Conservation (phyloP, 1,140 invertebrate species). For the Parasteatoda tepidariorum region DNA sequence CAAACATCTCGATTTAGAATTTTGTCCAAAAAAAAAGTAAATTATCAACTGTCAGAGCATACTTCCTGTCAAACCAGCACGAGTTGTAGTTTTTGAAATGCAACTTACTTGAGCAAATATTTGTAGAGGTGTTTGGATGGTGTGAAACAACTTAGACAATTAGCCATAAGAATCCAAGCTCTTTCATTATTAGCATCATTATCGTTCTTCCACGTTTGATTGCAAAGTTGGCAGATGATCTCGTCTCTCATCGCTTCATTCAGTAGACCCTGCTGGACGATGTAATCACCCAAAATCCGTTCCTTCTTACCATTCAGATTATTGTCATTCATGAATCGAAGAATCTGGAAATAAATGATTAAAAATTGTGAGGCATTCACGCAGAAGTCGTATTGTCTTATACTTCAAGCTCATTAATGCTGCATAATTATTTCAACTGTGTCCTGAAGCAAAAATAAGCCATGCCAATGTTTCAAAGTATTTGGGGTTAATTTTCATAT, state of each 20-base stretch:
- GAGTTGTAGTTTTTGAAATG: no score
- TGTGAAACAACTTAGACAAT: conserved; percentile 91
- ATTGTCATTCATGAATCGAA: conserved; percentile 89
- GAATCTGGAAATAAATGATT: conserved; percentile 72
- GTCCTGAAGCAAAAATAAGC: no score
- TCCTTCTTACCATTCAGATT: conserved; percentile 80
- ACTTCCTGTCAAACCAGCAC: no score
- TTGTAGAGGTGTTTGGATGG: conserved; percentile 85
- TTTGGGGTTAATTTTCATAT: no score
- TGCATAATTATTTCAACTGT: no score
- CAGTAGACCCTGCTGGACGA: conserved; percentile 90
- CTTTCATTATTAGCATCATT: conserved; percentile 79
- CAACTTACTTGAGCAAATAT: conserved; percentile 86
- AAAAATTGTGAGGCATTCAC: no score
- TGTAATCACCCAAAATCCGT: conserved; percentile 90
- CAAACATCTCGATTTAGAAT: no score
- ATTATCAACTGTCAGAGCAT: no score
- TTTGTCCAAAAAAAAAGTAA: no score
- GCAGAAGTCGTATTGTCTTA: no score
- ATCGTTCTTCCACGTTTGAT: conserved; percentile 90
- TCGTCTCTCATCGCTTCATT: conserved; percentile 92
- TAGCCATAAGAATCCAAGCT: conserved; percentile 89
- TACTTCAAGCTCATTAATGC: no score
- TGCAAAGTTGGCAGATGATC: conserved; percentile 92
- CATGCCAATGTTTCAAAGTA: no score